These are phyloP conservation scores for Mantis religiosa DNA, from an alignment of 2,888 invertebrate genomes.

Conservation along the genomic window DNA sequence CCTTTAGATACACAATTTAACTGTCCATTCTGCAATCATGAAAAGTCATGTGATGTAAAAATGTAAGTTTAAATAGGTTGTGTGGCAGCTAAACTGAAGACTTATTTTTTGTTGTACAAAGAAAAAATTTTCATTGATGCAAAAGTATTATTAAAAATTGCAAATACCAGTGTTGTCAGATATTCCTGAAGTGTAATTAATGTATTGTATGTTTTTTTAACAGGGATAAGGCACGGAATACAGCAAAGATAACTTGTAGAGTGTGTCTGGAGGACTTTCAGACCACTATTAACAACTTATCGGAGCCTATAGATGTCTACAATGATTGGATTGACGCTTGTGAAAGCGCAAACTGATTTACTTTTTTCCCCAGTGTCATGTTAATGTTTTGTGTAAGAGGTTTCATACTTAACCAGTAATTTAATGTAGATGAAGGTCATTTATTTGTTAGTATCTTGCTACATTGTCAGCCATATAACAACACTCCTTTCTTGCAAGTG, in stretches of 20 bases:
- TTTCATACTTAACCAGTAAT: too few relatives aligned
- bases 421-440: too few relatives aligned
- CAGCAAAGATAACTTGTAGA: conserved; percentile 90
- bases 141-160: too few relatives aligned
- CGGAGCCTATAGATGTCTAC: conserved; percentile 97
- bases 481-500: too few relatives aligned
- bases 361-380: background rate
- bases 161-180: too few relatives aligned
- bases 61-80: conserved; percentile 63
- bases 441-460: too few relatives aligned
- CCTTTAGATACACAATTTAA: conserved; percentile 95
- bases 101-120: too few relatives aligned
- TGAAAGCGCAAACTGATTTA: conserved; percentile 79
- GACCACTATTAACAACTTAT: conserved; percentile 90
- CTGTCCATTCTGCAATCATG: conserved; percentile 99
- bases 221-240: conserved; percentile 93
- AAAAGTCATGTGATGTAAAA: conserved; percentile 98
- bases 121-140: too few relatives aligned
- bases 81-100: too few relatives aligned
- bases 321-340: conserved; percentile 99
- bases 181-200: too few relatives aligned
- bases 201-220: conserved; percentile 39
- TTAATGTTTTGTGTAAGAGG: too few relatives aligned
- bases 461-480: too few relatives aligned
- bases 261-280: conserved; percentile 97